Percentiles rank a stretch among this genome's conserved stretches.
Evolutionary conservation across 2,888 invertebrate genomes (phyloP).

Genomic region (Luperina testacea): DNA sequence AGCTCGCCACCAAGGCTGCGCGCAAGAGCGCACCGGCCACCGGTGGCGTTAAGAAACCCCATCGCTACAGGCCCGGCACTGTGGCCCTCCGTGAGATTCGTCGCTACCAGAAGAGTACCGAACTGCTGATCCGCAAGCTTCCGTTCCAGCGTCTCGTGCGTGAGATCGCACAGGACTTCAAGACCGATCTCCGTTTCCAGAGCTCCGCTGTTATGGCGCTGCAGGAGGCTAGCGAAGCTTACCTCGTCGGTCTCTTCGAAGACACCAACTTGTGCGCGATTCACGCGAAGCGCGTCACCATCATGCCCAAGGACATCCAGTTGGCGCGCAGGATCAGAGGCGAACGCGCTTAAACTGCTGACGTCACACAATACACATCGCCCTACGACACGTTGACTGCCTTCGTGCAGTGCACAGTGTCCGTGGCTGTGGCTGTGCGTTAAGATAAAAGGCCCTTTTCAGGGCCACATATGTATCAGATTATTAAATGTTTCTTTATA

Average conservation of each 20-base stretch:
- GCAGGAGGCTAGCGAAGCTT: conserved; percentile 97
- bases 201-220: conserved; percentile 93
- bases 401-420: conserved; percentile 2
- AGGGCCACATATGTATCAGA: conserved; percentile 32
- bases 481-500: conserved; percentile 46
- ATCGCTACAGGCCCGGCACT: conserved; percentile 94
- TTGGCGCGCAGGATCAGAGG: conserved; percentile 98
- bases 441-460: conserved; percentile 32
- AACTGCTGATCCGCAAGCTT: conserved; percentile 96
- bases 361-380: conserved; percentile 6
- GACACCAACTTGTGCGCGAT: conserved; percentile 99
- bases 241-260: conserved; percentile 98
- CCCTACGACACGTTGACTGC: conserved; percentile 8
- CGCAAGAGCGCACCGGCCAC: too few species aligned
- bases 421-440: conserved; percentile 13
- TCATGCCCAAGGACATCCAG: conserved; percentile 99
- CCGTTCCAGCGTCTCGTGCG: conserved; percentile 97
- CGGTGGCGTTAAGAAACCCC: too few species aligned
- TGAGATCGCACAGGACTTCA: conserved; percentile 98
- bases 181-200: conserved; percentile 91
- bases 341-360: conserved; percentile 94
- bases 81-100: conserved; percentile 97
- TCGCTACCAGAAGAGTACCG: conserved; percentile 97
- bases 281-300: conserved; percentile 98
- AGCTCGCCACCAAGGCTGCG: too few species aligned